Evolutionary conservation across 1,140 invertebrate species (phyloP).

Genomic region (Heliconius melpomene): DNA sequence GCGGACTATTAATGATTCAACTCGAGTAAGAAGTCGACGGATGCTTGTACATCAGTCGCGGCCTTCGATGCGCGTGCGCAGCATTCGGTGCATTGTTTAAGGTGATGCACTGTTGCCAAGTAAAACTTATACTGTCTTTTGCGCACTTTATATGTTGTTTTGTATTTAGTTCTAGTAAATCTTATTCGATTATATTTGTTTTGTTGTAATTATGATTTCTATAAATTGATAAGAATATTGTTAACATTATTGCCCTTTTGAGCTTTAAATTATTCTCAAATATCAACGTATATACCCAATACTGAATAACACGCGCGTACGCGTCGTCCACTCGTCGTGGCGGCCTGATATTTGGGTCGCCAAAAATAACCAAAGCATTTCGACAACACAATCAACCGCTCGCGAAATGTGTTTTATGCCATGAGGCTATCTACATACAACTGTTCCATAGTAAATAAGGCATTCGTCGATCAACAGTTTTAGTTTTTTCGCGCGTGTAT

Average conservation of each 20-base stretch:
- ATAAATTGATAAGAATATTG: background rate
- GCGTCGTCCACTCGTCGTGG: constrained; percentile 37
- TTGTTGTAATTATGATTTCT: background rate
- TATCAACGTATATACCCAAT: constrained; percentile 10
- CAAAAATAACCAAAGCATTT: constrained; percentile 66
- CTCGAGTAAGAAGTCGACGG: constrained; percentile 53
- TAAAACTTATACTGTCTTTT: background rate
- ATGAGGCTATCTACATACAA: background rate
- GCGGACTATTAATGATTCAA: constrained; percentile 48
- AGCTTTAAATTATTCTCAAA: background rate
- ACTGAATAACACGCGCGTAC: constrained; percentile 35
- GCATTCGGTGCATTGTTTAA: constrained; percentile 53
- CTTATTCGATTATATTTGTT: background rate
- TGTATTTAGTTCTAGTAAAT: background rate
- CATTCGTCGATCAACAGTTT: background rate
- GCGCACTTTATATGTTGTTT: background rate
- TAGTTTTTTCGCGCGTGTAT: background rate
- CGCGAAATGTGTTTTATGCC: constrained; percentile 31
- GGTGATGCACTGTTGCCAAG: constrained; percentile 21
- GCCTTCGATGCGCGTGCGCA: constrained; percentile 63
- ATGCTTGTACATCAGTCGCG: constrained; percentile 57
- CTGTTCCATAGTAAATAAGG: background rate
- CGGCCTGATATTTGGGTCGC: constrained; percentile 77
- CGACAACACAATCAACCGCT: constrained; percentile 53
- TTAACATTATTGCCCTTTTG: background rate